Evolutionary conservation across 2,888 invertebrate species (phyloP).

Genomic region (Stramonita haemastoma): DNA sequence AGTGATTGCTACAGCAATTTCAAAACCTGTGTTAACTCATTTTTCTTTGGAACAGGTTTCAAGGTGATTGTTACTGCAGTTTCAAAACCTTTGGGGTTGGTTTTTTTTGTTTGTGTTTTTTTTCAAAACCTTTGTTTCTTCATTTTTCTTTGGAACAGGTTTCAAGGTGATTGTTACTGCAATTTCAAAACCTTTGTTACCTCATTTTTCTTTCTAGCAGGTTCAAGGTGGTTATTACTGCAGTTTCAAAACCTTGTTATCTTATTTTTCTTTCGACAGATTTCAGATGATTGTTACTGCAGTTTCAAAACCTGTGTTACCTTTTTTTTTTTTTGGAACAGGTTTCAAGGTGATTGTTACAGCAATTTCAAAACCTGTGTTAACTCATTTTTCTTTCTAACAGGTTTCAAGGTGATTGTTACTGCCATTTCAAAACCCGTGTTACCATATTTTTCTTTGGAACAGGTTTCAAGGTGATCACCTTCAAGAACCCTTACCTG

Average conservation of each 20-base stretch:
- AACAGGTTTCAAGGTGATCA: constrained; percentile 78
- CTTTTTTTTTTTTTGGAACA: not conserved
- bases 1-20: no score
- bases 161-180: not conserved
- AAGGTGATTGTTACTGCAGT: no score
- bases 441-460: constrained; percentile 32
- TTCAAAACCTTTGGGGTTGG: not conserved
- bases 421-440: no score
- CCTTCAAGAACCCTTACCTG: constrained; percentile 79
- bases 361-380: not conserved
- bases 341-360: not conserved
- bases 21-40: no score
- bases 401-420: constrained; percentile 75
- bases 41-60: no score
- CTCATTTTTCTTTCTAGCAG: not conserved
- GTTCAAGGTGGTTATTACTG: no score
- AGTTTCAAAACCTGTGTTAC: not conserved
- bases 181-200: not conserved
- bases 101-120: not conserved
- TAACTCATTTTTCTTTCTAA: constrained; percentile 42
- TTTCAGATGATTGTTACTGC: not conserved
- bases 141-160: no score
- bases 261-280: no score
- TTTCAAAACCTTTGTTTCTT: no score
- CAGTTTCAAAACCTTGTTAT: not conserved